Evolutionary conservation across 2,888 invertebrate species (phyloP).

Genomic region (Melolontha melolontha): DNA sequence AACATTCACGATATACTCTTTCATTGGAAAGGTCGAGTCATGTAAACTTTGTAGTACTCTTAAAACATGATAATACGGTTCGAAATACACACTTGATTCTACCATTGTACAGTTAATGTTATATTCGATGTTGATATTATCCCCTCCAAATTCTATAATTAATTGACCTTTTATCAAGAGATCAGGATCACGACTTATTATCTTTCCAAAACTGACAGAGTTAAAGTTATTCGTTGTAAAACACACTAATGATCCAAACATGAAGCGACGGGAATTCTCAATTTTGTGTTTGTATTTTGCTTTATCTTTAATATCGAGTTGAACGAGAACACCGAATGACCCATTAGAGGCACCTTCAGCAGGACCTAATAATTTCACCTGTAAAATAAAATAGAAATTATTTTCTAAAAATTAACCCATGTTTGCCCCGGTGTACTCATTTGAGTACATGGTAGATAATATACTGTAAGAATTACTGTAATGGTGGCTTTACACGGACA

Average conservation of each 20-base stretch:
- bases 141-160: slow-evolving; percentile 65
- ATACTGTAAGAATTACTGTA: too few species aligned
- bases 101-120: slow-evolving; percentile 71
- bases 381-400: slow-evolving; percentile 60
- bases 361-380: slow-evolving; percentile 66
- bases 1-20: slow-evolving; percentile 72
- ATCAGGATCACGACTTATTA: slow-evolving; percentile 69
- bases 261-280: slow-evolving; percentile 71
- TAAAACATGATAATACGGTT: slow-evolving; percentile 82
- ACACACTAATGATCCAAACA: slow-evolving; percentile 79
- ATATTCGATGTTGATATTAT: slow-evolving; percentile 49
- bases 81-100: slow-evolving; percentile 84
- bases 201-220: slow-evolving; percentile 76
- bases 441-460: too few species aligned
- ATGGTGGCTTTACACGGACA: too few species aligned
- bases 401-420: too few species aligned
- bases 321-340: slow-evolving; percentile 64
- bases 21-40: slow-evolving; percentile 74
- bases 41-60: slow-evolving; percentile 74
- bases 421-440: too few species aligned
- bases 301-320: slow-evolving; percentile 50
- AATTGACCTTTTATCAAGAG: slow-evolving; percentile 69
- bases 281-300: slow-evolving; percentile 62
- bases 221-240: slow-evolving; percentile 79
- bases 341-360: slow-evolving; percentile 61